Conservation (phyloP, 1,140 invertebrate species). For the Daktulosphaira vitifoliae region DNA sequence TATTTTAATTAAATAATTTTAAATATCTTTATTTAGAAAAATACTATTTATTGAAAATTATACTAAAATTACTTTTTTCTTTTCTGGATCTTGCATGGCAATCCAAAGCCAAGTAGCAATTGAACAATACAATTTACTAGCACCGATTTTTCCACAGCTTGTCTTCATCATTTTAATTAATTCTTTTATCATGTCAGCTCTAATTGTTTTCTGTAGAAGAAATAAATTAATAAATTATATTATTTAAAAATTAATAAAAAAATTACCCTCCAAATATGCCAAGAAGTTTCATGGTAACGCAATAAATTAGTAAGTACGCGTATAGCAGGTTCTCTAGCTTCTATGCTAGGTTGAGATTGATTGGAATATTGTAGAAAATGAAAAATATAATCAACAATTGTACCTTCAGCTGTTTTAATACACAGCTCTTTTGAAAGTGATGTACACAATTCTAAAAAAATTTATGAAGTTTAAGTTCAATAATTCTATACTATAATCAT, state of each 20-base stretch:
- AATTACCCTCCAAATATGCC: conserved; percentile 38
- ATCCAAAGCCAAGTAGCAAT: conserved; percentile 20
- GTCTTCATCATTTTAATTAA: conserved; percentile 24
- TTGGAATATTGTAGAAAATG: conserved; percentile 46
- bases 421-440: conserved; percentile 46
- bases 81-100: conserved; percentile 6
- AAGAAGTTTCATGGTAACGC: conserved; percentile 41
- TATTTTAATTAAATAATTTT: no score
- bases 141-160: conserved; percentile 16
- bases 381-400: conserved; percentile 45
- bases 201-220: neutral
- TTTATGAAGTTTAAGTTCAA: no score
- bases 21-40: no score
- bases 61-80: conserved; percentile 15
- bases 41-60: no score
- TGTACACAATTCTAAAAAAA: conserved; percentile 48
- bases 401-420: conserved; percentile 41
- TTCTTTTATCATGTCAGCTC: conserved; percentile 6
- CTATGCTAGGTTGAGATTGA: conserved; percentile 49
- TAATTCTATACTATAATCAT: no score
- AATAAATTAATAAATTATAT: neutral
- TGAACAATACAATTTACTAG: conserved; percentile 12
- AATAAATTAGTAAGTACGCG: conserved; percentile 49
- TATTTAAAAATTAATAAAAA: neutral
- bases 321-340: conserved; percentile 45